These are phyloP conservation scores for Semnornis frantzii DNA, from an alignment of 2,113 vertebrate genomes.

Conservation along the genomic window DNA sequence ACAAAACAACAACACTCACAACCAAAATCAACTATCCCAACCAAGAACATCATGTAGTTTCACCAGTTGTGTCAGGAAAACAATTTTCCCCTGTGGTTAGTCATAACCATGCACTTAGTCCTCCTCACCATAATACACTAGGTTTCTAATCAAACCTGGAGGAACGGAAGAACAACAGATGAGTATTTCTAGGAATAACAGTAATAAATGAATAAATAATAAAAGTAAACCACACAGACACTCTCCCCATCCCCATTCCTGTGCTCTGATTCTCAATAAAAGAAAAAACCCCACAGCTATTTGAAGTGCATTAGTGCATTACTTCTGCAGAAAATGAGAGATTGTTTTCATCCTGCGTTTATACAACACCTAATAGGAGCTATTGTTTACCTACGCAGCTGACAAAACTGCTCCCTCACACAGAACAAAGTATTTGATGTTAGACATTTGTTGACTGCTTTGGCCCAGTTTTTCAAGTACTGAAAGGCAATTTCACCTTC, in stretches of 20 bases:
- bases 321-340: constrained; percentile 43
- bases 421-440: constrained; percentile 24
- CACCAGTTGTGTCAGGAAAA: constrained; percentile 14
- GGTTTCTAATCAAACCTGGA: constrained; percentile 34
- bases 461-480: constrained; percentile 44
- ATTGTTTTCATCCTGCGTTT: constrained; percentile 18
- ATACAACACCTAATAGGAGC: background rate
- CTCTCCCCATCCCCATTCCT: background rate
- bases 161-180: background rate
- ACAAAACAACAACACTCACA: background rate
- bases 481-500: constrained; percentile 33
- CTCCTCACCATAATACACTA: background rate
- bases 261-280: constrained; percentile 18
- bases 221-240: background rate
- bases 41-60: background rate
- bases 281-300: constrained; percentile 31
- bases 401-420: background rate
- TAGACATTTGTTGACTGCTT: constrained; percentile 39
- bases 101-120: background rate
- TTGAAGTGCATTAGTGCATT: constrained; percentile 20
- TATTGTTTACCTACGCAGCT: constrained; percentile 10
- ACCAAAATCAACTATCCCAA: no score
- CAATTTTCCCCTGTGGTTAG: background rate
- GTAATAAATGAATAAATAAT: no score
- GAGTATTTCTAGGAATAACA: constrained; percentile 5